phyloP scores from a whole-genome alignment of 2,888 invertebrate genomes.

The Ceramica pisi region DNA sequence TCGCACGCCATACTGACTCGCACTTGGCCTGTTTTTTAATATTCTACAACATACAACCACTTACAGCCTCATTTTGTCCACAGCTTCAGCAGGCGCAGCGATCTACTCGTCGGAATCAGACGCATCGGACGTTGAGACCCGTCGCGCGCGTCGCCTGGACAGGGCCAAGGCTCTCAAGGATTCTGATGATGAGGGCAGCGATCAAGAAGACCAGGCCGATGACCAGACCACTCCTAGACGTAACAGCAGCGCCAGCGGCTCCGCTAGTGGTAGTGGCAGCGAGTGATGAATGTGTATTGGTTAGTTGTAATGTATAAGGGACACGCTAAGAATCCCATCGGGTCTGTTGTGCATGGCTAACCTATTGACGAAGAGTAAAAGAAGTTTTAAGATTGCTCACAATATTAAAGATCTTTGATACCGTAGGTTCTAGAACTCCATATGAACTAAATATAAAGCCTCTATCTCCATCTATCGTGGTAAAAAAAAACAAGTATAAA shows the following conservation, averaged over 20 bases:
- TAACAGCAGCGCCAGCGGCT: slow-evolving; percentile 73
- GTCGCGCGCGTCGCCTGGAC: slow-evolving; percentile 93
- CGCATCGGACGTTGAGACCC: slow-evolving; percentile 95
- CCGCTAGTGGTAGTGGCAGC: slow-evolving; percentile 67
- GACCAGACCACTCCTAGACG: slow-evolving; percentile 62
- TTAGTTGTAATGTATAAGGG: not conserved
- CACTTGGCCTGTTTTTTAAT: too few relatives aligned
- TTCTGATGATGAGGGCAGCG: slow-evolving; percentile 92
- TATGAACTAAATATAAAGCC: too few relatives aligned
- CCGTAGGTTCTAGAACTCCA: too few relatives aligned
- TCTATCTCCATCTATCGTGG: too few relatives aligned
- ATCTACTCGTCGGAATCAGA: slow-evolving; percentile 98
- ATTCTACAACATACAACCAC: not conserved
- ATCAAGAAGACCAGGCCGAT: slow-evolving; percentile 67
- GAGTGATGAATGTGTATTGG: slow-evolving; percentile 38
- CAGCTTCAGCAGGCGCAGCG: slow-evolving; percentile 90
- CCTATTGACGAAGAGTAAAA: not conserved
- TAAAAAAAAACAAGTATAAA: too few relatives aligned
- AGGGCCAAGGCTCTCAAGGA: slow-evolving; percentile 95
- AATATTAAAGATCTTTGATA: too few relatives aligned
- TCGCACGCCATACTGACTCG: too few relatives aligned
- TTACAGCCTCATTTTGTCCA: not conserved
- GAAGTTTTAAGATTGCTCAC: not conserved
- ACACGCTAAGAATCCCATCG: not conserved
- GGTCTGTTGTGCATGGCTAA: not conserved